Evolutionary conservation across 2,888 invertebrate genomes (phyloP), one percentile per base, ranked within the genome.

Genomic region (Monoplex corrugatus): DNA sequence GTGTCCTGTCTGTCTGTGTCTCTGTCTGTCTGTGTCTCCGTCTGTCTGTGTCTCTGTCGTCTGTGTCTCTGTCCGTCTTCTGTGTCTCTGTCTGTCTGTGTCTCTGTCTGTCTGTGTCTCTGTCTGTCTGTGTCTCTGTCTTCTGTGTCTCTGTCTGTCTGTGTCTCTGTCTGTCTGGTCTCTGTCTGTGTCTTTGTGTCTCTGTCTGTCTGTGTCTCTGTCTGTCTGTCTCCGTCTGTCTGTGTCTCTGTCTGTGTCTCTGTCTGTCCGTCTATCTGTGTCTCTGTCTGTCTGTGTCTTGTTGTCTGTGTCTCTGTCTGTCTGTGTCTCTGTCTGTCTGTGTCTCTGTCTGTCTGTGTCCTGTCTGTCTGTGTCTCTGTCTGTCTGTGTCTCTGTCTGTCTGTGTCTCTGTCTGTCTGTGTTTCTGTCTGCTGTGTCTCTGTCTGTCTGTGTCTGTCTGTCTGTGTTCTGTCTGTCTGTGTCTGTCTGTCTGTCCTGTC

Each of bases 21-120:
- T 68, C n/a, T 68, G n/a, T 68, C 68, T 68, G n/a, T 68, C 68
- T 68, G n/a, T 68, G n/a, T 68, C 68, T 68, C n/a, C 32, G n/a
- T 68, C 68, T 68, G n/a, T 68, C 68, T 68, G 23, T 68, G n/a
- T 68, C 68, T 68, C 68, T 68, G n/a, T 68, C 68, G 23, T 68
- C 68, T 68, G n/a, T 68, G n/a, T 68, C 68, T 68, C 68, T 68
- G n/a, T 68, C 68, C 32, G 23, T 68, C 68, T n/a, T n/a, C n/a
- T n/a, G n/a, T 68, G n/a, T 68, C 68, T 68, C n/a, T 57, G 10
- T 10, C 28, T n/a, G 2, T 57, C 10, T 50, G 50, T 57, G 19
- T 2, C 10, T 57, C 10, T 57, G 57, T 57, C 57, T 57, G 57
- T 28, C 57, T 57, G 57, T 28, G 19, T 57, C 19, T 28, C 57